Conservation (phyloP, 2,113 vertebrate genomes). For the Caranx melampygus region DNA sequence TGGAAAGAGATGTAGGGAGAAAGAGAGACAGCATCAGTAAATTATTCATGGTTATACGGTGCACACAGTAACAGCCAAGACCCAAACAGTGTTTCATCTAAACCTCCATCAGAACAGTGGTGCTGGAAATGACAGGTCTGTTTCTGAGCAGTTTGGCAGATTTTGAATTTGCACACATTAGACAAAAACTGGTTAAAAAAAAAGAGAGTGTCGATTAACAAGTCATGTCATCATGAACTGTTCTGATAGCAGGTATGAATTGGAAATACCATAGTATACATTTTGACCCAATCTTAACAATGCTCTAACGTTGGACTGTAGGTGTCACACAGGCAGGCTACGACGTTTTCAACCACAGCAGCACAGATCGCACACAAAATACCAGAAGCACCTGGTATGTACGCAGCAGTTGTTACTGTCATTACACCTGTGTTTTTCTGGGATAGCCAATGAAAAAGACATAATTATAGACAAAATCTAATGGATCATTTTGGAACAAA, state of each 20-base stretch:
- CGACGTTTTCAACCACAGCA: not conserved
- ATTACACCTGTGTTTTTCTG: not conserved
- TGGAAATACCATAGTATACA: not conserved
- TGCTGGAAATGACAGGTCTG: not conserved
- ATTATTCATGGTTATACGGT: conserved; percentile 37
- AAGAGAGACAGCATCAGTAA: conserved; percentile 46
- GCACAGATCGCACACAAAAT: not conserved
- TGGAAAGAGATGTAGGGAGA: conserved; percentile 22
- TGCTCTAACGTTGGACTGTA: not conserved
- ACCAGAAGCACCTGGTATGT: not conserved
- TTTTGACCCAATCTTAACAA: not conserved
- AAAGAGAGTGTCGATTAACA: no score
- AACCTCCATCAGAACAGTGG: not conserved
- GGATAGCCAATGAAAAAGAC: not conserved
- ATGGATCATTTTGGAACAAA: not conserved
- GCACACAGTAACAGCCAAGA: conserved; percentile 18
- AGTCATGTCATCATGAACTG: no score
- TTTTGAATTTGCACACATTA: no score
- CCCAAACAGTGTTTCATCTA: not conserved
- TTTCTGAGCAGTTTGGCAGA: not conserved
- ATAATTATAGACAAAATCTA: not conserved
- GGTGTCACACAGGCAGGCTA: not conserved
- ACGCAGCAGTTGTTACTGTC: not conserved
- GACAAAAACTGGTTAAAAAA: no score
- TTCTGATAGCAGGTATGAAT: not conserved